A percentile compares a stretch with the other conserved stretches of the same genome.
Evolutionary conservation across 2,888 invertebrate genomes (phyloP).

Genomic region (Sinhomidia bicolor): DNA sequence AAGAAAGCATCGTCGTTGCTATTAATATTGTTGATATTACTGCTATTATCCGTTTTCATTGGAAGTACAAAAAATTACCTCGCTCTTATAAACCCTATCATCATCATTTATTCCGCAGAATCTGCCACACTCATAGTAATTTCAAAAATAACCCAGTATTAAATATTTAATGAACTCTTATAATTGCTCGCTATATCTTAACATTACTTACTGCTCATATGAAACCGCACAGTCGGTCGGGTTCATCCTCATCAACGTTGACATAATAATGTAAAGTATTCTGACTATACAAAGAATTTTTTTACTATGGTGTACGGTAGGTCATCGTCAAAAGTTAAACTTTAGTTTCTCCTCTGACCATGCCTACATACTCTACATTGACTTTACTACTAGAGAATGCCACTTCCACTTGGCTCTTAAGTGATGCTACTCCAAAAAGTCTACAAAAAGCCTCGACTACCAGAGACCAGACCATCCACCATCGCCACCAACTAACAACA

Average conservation of each 20-base stretch:
- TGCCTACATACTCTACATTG: too few species aligned
- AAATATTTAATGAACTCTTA: neutral
- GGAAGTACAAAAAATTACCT: neutral
- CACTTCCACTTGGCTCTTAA: too few species aligned
- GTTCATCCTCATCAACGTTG: neutral
- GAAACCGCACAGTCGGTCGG: too few species aligned
- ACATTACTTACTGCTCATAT: too few species aligned
- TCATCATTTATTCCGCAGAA: neutral
- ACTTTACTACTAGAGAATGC: too few species aligned
- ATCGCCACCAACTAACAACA: neutral
- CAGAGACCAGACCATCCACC: neutral
- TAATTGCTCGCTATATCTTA: neutral
- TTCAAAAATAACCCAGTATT: neutral
- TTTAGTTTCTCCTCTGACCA: neutral
- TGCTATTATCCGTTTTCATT: constrained; percentile 4
- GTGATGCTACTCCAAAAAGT: too few species aligned
- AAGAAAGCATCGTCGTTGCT: constrained; percentile 11
- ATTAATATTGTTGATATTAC: neutral
- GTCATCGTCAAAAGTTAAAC: neutral
- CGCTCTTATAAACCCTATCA: constrained; percentile 9
- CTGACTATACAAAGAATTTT: too few species aligned
- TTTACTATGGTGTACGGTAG: neutral
- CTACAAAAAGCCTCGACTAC: neutral
- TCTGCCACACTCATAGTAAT: constrained; percentile 6
- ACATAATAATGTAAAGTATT: too few species aligned